Evolutionary conservation across 2,113 vertebrate species (phyloP).

Genomic region (Lampris incognitus): DNA sequence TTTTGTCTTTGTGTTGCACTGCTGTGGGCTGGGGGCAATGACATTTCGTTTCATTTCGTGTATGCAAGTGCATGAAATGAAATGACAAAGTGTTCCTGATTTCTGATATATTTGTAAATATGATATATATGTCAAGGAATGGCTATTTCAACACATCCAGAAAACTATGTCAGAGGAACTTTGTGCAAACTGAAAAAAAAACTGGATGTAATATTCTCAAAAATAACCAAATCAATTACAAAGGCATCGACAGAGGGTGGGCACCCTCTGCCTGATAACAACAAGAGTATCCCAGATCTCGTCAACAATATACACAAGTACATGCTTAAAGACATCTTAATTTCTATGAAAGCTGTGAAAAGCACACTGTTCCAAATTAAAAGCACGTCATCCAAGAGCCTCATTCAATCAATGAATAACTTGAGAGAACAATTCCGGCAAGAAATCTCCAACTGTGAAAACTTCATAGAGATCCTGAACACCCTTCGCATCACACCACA

Average conservation of each 20-base stretch:
- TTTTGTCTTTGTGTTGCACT: no score
- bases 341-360: slow-evolving; percentile 42
- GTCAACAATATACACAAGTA: slow-evolving; percentile 28
- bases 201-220: slow-evolving; percentile 15
- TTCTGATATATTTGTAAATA: slow-evolving; percentile 33
- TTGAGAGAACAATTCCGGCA: slow-evolving; percentile 21
- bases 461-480: slow-evolving; percentile 32
- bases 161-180: slow-evolving; percentile 12
- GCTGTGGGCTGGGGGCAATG: no score
- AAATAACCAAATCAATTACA: slow-evolving; percentile 22
- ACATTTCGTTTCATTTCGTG: no score
- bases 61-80: no score
- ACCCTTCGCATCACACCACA: slow-evolving; percentile 63
- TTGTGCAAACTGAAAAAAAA: slow-evolving; percentile 32
- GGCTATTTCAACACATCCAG: slow-evolving; percentile 33
- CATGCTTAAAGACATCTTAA: slow-evolving; percentile 42
- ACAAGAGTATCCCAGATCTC: slow-evolving; percentile 28
- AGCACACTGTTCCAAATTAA: slow-evolving; percentile 38
- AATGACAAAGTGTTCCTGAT: no score
- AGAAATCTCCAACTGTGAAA: slow-evolving; percentile 30
- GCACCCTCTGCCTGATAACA: slow-evolving; percentile 23
- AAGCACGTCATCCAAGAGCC: slow-evolving; percentile 9
- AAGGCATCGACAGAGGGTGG: background rate
- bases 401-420: slow-evolving; percentile 8
- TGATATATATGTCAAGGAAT: slow-evolving; percentile 61